Conservation (phyloP, 2,113 vertebrate species). For the Chaetodon auriga region DNA sequence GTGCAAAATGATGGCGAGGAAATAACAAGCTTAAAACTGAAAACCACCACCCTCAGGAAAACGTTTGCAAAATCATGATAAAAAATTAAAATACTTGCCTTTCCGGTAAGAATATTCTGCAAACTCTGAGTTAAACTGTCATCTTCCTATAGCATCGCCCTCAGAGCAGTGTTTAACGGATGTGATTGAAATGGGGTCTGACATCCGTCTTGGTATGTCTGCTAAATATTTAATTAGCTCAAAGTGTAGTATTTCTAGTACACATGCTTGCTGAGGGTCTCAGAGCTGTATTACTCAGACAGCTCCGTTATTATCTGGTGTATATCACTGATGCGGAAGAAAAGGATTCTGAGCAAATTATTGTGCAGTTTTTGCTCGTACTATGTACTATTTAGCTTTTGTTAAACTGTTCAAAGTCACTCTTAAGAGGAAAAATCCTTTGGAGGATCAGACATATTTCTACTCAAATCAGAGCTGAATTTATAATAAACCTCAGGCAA, state of each 20-base stretch:
- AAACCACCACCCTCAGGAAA: neutral
- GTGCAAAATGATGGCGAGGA: neutral
- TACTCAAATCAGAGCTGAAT: neutral
- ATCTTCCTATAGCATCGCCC: neutral
- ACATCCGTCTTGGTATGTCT: conserved; percentile 30
- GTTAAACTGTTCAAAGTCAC: neutral
- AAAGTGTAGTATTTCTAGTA: conserved; percentile 46
- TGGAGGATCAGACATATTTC: neutral
- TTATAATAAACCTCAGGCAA: neutral
- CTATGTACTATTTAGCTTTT: neutral
- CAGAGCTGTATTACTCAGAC: conserved; percentile 5
- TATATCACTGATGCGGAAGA: neutral
- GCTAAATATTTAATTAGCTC: conserved; percentile 65
- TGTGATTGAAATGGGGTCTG: conserved; percentile 20
- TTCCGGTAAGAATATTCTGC: neutral
- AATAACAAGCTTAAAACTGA: neutral
- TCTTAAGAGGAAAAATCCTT: neutral
- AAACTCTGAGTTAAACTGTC: neutral
- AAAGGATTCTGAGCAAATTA: neutral
- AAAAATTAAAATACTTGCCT: neutral
- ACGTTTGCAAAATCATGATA: neutral
- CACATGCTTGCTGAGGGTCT: conserved; percentile 9
- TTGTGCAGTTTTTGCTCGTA: neutral
- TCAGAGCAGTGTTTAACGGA: neutral
- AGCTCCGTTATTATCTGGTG: conserved; percentile 7